Conservation (phyloP, 1,140 invertebrate species). For the Hermatobates lingyangjiaoensis region DNA sequence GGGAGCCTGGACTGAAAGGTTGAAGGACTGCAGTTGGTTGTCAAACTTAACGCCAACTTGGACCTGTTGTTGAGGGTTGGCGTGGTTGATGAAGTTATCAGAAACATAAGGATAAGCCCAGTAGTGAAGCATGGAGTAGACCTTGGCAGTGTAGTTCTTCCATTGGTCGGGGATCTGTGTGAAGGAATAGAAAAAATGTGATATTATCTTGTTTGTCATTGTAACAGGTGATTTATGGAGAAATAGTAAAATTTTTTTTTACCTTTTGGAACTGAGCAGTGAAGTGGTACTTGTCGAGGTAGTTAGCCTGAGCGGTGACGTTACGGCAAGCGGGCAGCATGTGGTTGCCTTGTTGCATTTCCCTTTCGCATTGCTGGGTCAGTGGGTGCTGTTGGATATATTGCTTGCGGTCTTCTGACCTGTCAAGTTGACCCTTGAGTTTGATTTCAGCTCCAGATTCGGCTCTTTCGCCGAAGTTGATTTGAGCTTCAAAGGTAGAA, state of each 20-base stretch:
- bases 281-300: slow-evolving; percentile 27
- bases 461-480: slow-evolving; percentile 26
- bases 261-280: slow-evolving; percentile 27
- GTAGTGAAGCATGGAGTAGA: slow-evolving; percentile 11
- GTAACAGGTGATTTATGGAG: not conserved
- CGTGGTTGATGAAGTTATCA: slow-evolving; percentile 15
- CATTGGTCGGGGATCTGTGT: slow-evolving; percentile 13
- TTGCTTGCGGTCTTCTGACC: slow-evolving; percentile 22
- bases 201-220: not conserved
- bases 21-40: slow-evolving; percentile 22
- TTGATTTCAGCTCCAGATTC: slow-evolving; percentile 16
- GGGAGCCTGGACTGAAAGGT: slow-evolving; percentile 26
- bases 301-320: slow-evolving; percentile 26
- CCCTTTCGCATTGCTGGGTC: slow-evolving; percentile 26
- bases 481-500: slow-evolving; percentile 24
- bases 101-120: slow-evolving; percentile 12
- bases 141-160: slow-evolving; percentile 17
- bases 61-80: slow-evolving; percentile 26
- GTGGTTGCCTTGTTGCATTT: slow-evolving; percentile 31
- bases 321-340: slow-evolving; percentile 31
- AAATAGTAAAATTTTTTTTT: not conserved
- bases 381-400: slow-evolving; percentile 19
- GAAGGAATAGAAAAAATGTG: not conserved
- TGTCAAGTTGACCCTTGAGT: slow-evolving; percentile 19
- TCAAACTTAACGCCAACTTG: slow-evolving; percentile 25